Conservation (phyloP, 2,113 vertebrate genomes). For the Sturnus vulgaris region DNA sequence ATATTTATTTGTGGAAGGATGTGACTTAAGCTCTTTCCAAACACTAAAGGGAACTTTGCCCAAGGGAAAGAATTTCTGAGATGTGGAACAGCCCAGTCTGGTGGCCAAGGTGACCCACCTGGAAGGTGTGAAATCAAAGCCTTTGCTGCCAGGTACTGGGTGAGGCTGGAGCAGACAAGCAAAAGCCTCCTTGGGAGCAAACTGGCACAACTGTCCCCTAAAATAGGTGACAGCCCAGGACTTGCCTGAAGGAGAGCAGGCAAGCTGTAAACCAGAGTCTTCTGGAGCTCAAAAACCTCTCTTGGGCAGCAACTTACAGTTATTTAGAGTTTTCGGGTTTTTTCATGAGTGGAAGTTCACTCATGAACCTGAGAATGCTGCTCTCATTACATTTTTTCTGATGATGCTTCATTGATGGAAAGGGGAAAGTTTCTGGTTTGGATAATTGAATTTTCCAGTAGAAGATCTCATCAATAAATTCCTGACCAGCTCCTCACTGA, state of each 20-base stretch:
- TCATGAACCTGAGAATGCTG: background rate
- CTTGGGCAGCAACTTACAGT: background rate
- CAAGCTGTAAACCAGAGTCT: background rate
- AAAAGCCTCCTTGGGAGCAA: background rate
- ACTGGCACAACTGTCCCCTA: background rate
- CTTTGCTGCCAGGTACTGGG: background rate
- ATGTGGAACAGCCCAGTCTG: background rate
- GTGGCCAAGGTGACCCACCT: background rate
- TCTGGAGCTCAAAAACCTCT: background rate
- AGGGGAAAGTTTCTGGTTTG: background rate
- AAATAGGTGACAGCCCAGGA: background rate
- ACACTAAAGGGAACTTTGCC: background rate
- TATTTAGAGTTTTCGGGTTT: accelerated
- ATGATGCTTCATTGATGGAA: background rate
- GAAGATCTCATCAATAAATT: background rate
- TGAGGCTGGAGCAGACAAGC: background rate
- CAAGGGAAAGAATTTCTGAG: background rate
- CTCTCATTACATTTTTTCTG: background rate
- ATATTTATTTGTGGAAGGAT: background rate
- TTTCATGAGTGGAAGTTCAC: background rate
- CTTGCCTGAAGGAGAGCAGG: background rate
- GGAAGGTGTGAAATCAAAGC: background rate
- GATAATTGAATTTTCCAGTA: background rate
- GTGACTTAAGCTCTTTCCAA: background rate
- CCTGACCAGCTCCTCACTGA: background rate